phyloP scores from a whole-genome alignment of 2,888 invertebrate species.

The Sarcophaga caerulescens region DNA sequence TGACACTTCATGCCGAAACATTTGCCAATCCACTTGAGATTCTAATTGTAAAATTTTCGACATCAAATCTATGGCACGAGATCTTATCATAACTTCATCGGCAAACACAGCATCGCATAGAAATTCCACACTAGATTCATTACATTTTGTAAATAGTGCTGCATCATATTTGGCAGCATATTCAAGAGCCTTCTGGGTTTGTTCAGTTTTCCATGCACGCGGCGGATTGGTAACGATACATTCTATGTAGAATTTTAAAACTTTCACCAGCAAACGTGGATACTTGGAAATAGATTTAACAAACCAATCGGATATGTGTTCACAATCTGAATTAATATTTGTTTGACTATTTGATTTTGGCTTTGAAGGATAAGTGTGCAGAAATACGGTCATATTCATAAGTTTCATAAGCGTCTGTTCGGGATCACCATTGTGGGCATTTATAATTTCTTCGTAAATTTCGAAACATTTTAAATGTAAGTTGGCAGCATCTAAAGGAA shows the following conservation, averaged over 20 bases:
- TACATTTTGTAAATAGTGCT: slow-evolving; percentile 79
- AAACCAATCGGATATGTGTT: slow-evolving; percentile 80
- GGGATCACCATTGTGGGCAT: slow-evolving; percentile 79
- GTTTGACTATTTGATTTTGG: slow-evolving; percentile 67
- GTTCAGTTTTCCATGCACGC: slow-evolving; percentile 76
- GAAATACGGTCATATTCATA: slow-evolving; percentile 77
- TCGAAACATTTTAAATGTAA: slow-evolving; percentile 78
- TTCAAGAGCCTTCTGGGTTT: slow-evolving; percentile 77
- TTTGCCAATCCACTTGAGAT: slow-evolving; percentile 79
- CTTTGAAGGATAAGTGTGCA: slow-evolving; percentile 76
- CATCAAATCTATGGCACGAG: slow-evolving; percentile 77
- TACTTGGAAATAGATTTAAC: slow-evolving; percentile 77
- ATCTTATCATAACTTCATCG: slow-evolving; percentile 77
- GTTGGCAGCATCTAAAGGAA: slow-evolving; percentile 74
- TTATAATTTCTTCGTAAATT: slow-evolving; percentile 77
- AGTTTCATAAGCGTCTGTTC: slow-evolving; percentile 77
- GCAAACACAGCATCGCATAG: slow-evolving; percentile 76
- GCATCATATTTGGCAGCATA: slow-evolving; percentile 81
- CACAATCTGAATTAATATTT: slow-evolving; percentile 70
- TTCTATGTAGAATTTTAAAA: slow-evolving; percentile 77
- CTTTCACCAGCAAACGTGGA: slow-evolving; percentile 75
- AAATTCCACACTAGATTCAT: slow-evolving; percentile 77
- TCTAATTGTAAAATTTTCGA: slow-evolving; percentile 76
- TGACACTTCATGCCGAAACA: slow-evolving; percentile 79
- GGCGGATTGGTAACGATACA: slow-evolving; percentile 77